These are phyloP conservation scores for Synergus itoensis DNA, from an alignment of 2,888 invertebrate genomes.

Conservation along the genomic window DNA sequence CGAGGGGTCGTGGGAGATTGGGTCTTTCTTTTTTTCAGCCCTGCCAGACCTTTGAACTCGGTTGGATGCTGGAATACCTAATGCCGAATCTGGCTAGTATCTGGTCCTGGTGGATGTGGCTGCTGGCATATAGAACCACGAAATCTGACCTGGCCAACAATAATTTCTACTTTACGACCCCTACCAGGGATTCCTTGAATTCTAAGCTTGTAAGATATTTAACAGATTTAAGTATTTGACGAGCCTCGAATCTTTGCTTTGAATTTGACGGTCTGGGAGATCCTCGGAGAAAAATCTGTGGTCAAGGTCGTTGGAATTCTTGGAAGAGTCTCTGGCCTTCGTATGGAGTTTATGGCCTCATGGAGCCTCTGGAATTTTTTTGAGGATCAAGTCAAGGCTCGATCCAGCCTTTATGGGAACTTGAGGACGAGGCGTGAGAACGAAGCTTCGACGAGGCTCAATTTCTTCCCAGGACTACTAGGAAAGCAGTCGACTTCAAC, in stretches of 20 bases:
- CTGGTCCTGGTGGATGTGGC: constrained; percentile 21
- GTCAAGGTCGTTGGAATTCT: constrained; percentile 5
- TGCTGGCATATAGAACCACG: constrained; percentile 23
- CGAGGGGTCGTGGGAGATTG: constrained; percentile 70
- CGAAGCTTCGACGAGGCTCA: constrained; percentile 63
- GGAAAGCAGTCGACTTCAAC: constrained; percentile 72
- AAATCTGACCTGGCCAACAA: constrained; percentile 33
- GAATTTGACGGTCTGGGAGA: not conserved
- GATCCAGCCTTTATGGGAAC: constrained; percentile 48
- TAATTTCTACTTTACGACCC: constrained; percentile 50
- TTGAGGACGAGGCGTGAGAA: constrained; percentile 64
- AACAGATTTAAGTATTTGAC: not conserved
- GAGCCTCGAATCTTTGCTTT: constrained; percentile 2
- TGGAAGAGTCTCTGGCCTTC: not conserved
- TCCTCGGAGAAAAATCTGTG: constrained; percentile 16
- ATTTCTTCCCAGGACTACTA: constrained; percentile 73
- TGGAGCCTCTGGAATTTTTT: constrained; percentile 33
- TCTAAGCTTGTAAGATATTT: not conserved
- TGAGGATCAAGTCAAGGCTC: constrained; percentile 12
- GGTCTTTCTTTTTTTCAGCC: constrained; percentile 53
- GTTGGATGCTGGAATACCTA: constrained; percentile 53
- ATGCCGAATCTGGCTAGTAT: constrained; percentile 59
- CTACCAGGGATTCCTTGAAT: constrained; percentile 45
- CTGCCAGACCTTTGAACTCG: constrained; percentile 68
- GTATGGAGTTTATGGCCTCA: constrained; percentile 46